These are phyloP conservation scores for Sylvilagus floridanus DNA, from an alignment of 2,797 vertebrate genomes.

Conservation along the genomic window DNA sequence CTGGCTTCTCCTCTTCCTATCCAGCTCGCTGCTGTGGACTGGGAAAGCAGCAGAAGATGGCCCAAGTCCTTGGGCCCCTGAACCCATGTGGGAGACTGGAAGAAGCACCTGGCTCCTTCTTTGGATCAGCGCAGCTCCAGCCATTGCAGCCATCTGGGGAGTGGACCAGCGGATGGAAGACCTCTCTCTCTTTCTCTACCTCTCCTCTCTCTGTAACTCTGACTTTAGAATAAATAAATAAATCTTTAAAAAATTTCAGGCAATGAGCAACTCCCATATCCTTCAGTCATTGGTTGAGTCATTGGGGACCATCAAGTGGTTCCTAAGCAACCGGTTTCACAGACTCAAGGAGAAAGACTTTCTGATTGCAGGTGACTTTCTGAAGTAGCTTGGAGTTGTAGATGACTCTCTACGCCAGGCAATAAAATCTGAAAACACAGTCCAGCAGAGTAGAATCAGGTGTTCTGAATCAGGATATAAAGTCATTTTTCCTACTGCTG, in stretches of 20 bases:
- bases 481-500: neutral
- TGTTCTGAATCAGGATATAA: neutral
- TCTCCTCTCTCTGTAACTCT: too few species aligned
- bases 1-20: too few species aligned
- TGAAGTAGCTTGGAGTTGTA: neutral
- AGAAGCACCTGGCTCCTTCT: too few species aligned
- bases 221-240: too few species aligned
- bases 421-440: constrained; percentile 16
- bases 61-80: too few species aligned
- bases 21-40: too few species aligned
- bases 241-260: neutral
- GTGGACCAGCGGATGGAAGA: too few species aligned
- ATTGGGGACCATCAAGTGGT: constrained; percentile 41
- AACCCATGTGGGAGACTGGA: too few species aligned
- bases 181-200: too few species aligned
- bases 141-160: too few species aligned
- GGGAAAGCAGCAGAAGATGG: too few species aligned
- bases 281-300: neutral
- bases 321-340: constrained; percentile 22
- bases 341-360: neutral
- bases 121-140: too few species aligned
- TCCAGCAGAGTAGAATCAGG: neutral
- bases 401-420: neutral
- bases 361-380: constrained; percentile 31
- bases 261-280: neutral